Conservation (phyloP, 35 echinoderm and acorn worm genomes). For the Diadema setosum region DNA sequence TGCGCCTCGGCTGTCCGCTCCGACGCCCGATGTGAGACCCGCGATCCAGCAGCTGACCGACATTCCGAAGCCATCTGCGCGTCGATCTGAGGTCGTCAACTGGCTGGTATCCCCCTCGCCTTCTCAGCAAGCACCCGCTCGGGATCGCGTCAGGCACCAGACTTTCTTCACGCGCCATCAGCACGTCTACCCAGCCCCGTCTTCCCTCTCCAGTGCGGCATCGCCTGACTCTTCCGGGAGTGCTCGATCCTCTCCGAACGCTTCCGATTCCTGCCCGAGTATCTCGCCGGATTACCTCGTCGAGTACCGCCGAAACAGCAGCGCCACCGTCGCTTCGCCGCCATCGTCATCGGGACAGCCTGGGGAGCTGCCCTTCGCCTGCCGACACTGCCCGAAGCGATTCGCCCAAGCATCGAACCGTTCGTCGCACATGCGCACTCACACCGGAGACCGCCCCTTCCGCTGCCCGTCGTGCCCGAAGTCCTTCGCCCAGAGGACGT, state of each 20-base stretch:
- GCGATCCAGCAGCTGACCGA: background rate
- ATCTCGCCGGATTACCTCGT: background rate
- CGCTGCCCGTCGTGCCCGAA: background rate
- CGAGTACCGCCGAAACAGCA: background rate
- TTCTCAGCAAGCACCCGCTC: background rate
- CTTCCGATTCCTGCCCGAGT: background rate
- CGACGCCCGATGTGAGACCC: background rate
- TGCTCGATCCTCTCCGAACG: background rate
- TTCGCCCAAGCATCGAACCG: background rate
- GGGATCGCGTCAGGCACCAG: background rate
- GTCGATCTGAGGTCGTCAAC: background rate
- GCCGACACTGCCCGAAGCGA: background rate
- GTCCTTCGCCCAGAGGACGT: background rate
- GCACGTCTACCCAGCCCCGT: background rate
- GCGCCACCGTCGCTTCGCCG: background rate
- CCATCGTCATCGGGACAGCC: background rate
- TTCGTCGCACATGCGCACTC: background rate
- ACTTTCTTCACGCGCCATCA: background rate
- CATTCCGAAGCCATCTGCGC: background rate
- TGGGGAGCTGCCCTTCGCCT: background rate
- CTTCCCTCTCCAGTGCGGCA: background rate
- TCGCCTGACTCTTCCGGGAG: background rate
- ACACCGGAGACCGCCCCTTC: slow-evolving; percentile 14
- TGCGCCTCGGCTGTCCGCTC: background rate
- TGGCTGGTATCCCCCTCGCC: background rate